Base-by-base conservation (phyloP, 2,888 invertebrate species). In the Drosophila rubida region DNA sequence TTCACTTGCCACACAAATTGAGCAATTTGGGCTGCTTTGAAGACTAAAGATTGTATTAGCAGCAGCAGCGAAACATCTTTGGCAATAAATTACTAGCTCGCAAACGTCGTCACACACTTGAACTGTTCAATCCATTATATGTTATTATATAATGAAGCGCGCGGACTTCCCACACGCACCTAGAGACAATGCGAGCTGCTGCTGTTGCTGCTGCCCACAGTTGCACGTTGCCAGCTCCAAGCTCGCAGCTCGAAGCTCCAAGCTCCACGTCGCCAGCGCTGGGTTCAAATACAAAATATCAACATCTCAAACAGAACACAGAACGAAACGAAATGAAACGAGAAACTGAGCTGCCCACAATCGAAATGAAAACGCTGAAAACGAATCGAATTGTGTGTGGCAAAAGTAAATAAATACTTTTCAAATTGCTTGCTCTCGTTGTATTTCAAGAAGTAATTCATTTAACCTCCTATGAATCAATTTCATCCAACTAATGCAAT, bases 281-380 rank as follows among this genome's bases (percentile, higher is more conserved):
- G 79, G 66, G 63, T 69, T 60, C 19, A 19, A 41, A 50, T 55
- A 13, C 37, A 64, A 66, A 53, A 57, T 42, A 49, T 37, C 13
- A 22, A 30, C 37, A 23, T 9, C 0, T 6, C 27, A 19, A 44
- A 42, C 42, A 55, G 27, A 41, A 58, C n/a, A 19, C 19, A 19
- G 19, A 44, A 42, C 42, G 55, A 30, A 41, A 58, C n/a, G 11
- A 11, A 32, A 32, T n/a, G n/a, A 32, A 32, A 11, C 11, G 32
- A 32, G 5, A 23, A 57, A 37, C 44, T 42, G 23, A 27, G 27
- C 80, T 84, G 80, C 80, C 80, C 80, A 86, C 80, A 75, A 83
- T 69, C 50, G 3, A 19, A 19, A 19, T 64, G 78, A 77, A 7
- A 74, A 80, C 78, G 67, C 83, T 69, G 67, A 81, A 83, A 78